phyloP scores from a whole-genome alignment of 92 coral and sea anemone species.

The Heteractis magnifica region DNA sequence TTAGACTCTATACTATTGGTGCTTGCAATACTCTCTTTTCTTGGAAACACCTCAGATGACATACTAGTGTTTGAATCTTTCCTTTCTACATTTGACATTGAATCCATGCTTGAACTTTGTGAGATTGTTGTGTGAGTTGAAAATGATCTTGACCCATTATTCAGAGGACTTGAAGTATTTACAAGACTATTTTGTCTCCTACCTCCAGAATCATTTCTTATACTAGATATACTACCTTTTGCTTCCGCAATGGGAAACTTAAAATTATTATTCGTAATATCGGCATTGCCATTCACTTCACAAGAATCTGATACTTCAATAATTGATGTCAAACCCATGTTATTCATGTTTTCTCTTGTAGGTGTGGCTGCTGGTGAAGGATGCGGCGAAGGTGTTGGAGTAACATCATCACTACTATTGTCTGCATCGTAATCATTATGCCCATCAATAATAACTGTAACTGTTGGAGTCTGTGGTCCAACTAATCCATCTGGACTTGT shows the following conservation, averaged over 20 bases:
- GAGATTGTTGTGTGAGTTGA: slow-evolving; percentile 29
- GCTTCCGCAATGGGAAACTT: neutral
- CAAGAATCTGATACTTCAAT: slow-evolving; percentile 56
- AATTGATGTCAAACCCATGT: slow-evolving; percentile 55
- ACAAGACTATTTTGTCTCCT: slow-evolving; percentile 22
- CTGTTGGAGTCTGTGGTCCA: slow-evolving; percentile 37
- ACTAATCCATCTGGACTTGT: slow-evolving; percentile 23
- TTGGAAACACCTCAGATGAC: slow-evolving; percentile 25
- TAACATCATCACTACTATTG: slow-evolving; percentile 27
- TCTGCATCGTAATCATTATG: slow-evolving; percentile 21
- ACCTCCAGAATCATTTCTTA: slow-evolving; percentile 24
- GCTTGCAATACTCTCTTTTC: slow-evolving; percentile 80
- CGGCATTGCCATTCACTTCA: slow-evolving; percentile 36
- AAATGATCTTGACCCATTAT: slow-evolving; percentile 28
- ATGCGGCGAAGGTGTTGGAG: slow-evolving; percentile 43
- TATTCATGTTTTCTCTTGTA: slow-evolving; percentile 43
- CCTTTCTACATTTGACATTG: slow-evolving; percentile 29
- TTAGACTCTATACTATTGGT: slow-evolving; percentile 79
- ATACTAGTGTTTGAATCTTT: slow-evolving; percentile 56
- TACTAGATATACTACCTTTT: neutral
- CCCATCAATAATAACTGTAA: slow-evolving; percentile 55
- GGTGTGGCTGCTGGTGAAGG: slow-evolving; percentile 42
- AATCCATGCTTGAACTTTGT: slow-evolving; percentile 27
- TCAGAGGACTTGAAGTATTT: slow-evolving; percentile 13
- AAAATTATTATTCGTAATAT: neutral